These are phyloP conservation scores for Phyllotreta cruciferae DNA, from an alignment of 2,888 invertebrate species.

Conservation along the genomic window DNA sequence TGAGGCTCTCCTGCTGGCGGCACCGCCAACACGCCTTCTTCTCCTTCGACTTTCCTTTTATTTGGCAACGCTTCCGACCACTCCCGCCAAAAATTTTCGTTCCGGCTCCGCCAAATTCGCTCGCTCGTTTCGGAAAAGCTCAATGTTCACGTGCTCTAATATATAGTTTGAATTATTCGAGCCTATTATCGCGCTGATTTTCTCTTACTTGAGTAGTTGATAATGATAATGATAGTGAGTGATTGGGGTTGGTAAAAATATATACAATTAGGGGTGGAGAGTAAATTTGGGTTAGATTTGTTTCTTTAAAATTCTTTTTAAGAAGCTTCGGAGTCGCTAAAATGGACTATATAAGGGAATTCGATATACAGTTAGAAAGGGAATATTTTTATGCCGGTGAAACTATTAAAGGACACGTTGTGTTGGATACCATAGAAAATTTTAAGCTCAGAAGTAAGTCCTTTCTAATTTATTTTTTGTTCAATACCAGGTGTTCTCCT, in stretches of 20 bases:
- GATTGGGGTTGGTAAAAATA: too few relatives aligned
- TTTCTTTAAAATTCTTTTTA: neutral
- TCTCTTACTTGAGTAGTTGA: too few relatives aligned
- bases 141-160: too few relatives aligned
- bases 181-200: too few relatives aligned
- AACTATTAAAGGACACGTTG: slow-evolving; percentile 69
- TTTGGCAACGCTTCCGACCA: slow-evolving; percentile 8
- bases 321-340: neutral
- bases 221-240: too few relatives aligned
- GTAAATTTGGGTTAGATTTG: too few relatives aligned
- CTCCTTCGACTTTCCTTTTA: neutral
- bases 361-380: slow-evolving; percentile 77
- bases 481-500: neutral
- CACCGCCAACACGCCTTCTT: slow-evolving; percentile 2
- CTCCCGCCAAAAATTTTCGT: slow-evolving; percentile 13
- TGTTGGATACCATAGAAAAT: slow-evolving; percentile 75
- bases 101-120: too few relatives aligned
- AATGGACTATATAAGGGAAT: slow-evolving; percentile 81
- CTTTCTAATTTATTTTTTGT: slow-evolving; percentile 6
- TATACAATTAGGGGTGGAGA: too few relatives aligned
- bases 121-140: too few relatives aligned
- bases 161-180: too few relatives aligned
- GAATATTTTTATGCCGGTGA: slow-evolving; percentile 81
- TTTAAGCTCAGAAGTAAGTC: slow-evolving; percentile 75
- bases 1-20: slow-evolving; percentile 19